Conservation (phyloP, 35 echinoderm and acorn worm genomes). For the Apostichopus japonicus region DNA sequence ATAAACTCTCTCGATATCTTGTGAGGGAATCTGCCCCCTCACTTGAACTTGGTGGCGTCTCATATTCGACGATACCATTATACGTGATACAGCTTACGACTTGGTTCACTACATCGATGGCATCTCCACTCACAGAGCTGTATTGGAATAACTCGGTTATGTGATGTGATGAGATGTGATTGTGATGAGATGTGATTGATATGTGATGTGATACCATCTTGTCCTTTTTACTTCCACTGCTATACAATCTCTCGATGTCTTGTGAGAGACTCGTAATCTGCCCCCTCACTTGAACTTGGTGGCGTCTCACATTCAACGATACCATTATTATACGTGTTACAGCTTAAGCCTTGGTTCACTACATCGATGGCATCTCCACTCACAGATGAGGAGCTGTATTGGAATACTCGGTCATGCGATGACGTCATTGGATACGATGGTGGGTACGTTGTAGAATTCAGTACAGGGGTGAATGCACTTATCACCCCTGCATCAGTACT, state of each 20-base stretch:
- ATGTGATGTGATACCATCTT: background rate
- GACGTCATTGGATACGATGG: conserved; percentile 43
- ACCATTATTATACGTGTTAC: conserved; percentile 29
- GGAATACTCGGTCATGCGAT: background rate
- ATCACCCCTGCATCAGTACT: conserved; percentile 26
- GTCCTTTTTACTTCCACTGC: background rate
- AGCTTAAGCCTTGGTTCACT: background rate
- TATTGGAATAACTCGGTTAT: too few species aligned
- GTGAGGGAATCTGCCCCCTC: conserved; percentile 25
- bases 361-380: background rate
- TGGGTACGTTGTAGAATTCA: conserved; percentile 39
- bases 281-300: conserved; percentile 55
- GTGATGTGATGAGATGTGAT: too few species aligned
- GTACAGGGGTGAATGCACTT: conserved; percentile 54
- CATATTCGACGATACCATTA: conserved; percentile 51
- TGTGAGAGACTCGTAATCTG: background rate
- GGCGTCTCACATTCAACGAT: conserved; percentile 54
- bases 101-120: conserved; percentile 2
- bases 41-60: conserved; percentile 57
- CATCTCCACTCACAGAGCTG: background rate
- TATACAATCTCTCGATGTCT: conserved; percentile 42
- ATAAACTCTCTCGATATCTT: conserved; percentile 20
- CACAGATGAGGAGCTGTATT: background rate
- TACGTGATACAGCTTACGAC: background rate
- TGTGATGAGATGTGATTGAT: too few species aligned